phyloP scores from a whole-genome alignment of 2,113 vertebrate species.

The human region GRCh38 chr19:5766501-5767000 shows the following conservation, averaged over 20 bases:
- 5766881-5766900: too few species aligned
- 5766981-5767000: not conserved
- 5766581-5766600: not conserved
- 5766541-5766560: not conserved
- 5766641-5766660: not conserved
- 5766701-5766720: not conserved
- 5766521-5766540: rapidly evolving
- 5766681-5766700: not conserved
- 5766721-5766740: too few species aligned
- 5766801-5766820: too few species aligned
- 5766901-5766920: too few species aligned
- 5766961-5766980: not conserved
- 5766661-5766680: not conserved
- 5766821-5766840: too few species aligned
- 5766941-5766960: not conserved
- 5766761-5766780: not conserved
- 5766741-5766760: too few species aligned
- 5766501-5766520: rapidly evolving
- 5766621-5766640: too few species aligned
- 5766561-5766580: rapidly evolving
- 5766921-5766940: too few species aligned
- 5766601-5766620: not conserved
- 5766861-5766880: too few species aligned
- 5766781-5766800: too few species aligned
- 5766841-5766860: rapidly evolving